Evolutionary conservation across 2,113 vertebrate species (phyloP), one percentile per base, ranked within the genome.

Genomic region (Eublepharis macularius): DNA sequence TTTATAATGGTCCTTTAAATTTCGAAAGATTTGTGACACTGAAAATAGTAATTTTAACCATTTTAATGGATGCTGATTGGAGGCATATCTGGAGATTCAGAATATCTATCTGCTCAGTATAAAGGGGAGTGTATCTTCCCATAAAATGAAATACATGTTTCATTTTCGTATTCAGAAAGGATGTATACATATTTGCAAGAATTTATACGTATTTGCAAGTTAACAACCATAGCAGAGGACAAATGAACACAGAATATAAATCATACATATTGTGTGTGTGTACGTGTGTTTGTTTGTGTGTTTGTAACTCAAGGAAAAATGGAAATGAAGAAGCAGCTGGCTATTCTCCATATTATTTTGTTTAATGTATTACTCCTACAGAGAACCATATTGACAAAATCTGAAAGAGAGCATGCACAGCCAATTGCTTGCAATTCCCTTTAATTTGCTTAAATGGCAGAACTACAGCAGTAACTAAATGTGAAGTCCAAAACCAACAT

Each of bases 261-360:
- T 63, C 11, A 54, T 54, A 82, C 32, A 68, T 43, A 47, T 24
- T 85, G 69, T 29, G 88, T 57, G n/a, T n/a, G n/a, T n/a, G n/a
- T n/a, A n/a, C n/a, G n/a, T n/a, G n/a, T n/a, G n/a, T n/a, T n/a
- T n/a, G n/a, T n/a, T n/a, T n/a, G n/a, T n/a, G n/a, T n/a, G n/a
- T n/a, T n/a, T n/a, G 17, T 82, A 87, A 63, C n/a, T 6, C 49
- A 60, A n/a, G 87, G 10, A 68, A 86, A 85, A 88, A 83, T 84
- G 19, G 17, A 45, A 72, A n/a, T 65, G 77, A 77, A 29, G 32
- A 87, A 85, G 54, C 2, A 60, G 39, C 34, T 47, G 49, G 41
- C 2, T 60, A 63, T 57, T 45, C 43, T 17, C 32, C 17, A 39
- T 34, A 57, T 41, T 41, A 4, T 32, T 75, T 4, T 24, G n/a